A percentile compares a stretch with the other conserved stretches of the same genome.
These are phyloP conservation scores for Oreochromis mossambicus DNA, from an alignment of 2,797 vertebrate genomes.

Conservation along the genomic window DNA sequence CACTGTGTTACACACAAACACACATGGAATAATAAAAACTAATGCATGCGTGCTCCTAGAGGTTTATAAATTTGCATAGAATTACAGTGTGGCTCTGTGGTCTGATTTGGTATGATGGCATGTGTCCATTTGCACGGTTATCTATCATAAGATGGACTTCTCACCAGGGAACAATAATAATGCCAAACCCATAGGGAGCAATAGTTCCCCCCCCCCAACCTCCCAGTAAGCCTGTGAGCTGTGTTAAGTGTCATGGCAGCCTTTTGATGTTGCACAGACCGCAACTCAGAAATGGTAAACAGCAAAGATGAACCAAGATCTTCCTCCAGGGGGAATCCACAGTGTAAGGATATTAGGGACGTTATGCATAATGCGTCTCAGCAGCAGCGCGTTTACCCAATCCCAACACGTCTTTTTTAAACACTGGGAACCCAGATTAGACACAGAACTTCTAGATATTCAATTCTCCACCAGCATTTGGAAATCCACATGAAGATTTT, in stretches of 20 bases:
- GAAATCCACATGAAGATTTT: slow-evolving; percentile 34
- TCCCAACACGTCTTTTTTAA: slow-evolving; percentile 46
- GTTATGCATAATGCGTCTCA: slow-evolving; percentile 70
- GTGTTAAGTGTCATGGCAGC: slow-evolving; percentile 73
- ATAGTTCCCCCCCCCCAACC: slow-evolving; percentile 24
- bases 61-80: slow-evolving; percentile 41
- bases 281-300: slow-evolving; percentile 75
- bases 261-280: slow-evolving; percentile 76
- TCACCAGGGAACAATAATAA: slow-evolving; percentile 65
- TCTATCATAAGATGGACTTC: slow-evolving; percentile 63
- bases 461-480: slow-evolving; percentile 25
- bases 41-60: slow-evolving; percentile 16
- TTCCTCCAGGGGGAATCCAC: slow-evolving; percentile 73
- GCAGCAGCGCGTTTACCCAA: slow-evolving; percentile 50
- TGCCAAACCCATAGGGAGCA: slow-evolving; percentile 55
- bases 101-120: slow-evolving; percentile 48
- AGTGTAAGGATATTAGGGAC: slow-evolving; percentile 72
- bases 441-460: slow-evolving; percentile 42
- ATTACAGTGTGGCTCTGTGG: slow-evolving; percentile 20
- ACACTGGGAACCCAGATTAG: slow-evolving; percentile 48
- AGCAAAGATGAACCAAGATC: slow-evolving; percentile 74
- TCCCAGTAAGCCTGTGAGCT: slow-evolving; percentile 63
- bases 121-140: slow-evolving; percentile 67
- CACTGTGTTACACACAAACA: background rate
- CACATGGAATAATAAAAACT: background rate